phyloP scores from a whole-genome alignment of 2,797 vertebrate species.

The Rousettus madagascariensis region DNA sequence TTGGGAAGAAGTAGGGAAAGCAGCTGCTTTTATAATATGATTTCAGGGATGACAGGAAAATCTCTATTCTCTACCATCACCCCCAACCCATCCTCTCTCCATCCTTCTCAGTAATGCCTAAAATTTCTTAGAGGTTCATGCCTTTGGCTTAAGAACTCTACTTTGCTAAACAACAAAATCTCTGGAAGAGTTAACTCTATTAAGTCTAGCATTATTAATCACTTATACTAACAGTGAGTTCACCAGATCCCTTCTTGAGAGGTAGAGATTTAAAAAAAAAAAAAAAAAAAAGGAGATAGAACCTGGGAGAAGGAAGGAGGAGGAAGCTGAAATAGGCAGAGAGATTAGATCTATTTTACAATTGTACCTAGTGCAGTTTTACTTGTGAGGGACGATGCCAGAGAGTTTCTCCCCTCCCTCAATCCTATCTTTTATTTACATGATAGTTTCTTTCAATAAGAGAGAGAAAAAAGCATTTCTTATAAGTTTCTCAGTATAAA shows the following conservation, averaged over 20 bases:
- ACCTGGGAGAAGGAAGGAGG: neutral
- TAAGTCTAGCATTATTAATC: neutral
- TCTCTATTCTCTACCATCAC: neutral
- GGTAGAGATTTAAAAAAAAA: neutral
- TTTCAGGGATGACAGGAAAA: neutral
- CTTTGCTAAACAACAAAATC: neutral
- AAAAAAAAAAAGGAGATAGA: neutral
- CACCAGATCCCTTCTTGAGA: neutral
- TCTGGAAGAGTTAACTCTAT: neutral
- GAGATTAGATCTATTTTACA: neutral
- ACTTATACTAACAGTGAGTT: neutral
- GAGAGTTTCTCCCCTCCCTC: neutral
- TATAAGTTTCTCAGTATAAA: neutral
- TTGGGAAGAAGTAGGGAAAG: neutral
- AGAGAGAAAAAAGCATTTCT: neutral
- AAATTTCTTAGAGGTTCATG: neutral
- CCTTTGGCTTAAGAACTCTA: neutral
- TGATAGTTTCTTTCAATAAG: neutral
- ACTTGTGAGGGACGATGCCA: neutral
- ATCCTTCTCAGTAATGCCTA: neutral
- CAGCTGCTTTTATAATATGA: neutral
- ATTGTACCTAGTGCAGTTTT: neutral
- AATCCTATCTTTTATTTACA: neutral
- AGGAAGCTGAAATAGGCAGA: neutral
- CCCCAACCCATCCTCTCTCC: neutral